Evolutionary conservation across 2,113 vertebrate species (phyloP), one percentile per base, ranked within the genome.

Genomic region (Perca fluviatilis): DNA sequence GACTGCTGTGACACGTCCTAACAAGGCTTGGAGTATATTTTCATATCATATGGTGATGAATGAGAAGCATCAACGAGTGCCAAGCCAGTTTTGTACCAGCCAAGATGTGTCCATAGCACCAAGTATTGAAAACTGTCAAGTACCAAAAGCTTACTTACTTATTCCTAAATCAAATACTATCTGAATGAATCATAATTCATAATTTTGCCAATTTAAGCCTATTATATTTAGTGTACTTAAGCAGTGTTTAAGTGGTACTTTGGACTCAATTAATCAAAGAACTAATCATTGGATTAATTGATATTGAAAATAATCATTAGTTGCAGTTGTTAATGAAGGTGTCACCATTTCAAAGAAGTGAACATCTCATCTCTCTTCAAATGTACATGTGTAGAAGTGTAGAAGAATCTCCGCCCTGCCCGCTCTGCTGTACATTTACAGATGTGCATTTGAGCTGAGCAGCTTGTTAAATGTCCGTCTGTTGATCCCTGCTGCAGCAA

Each of bases 1-100:
- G 79, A 82, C 68, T 80, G 68, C 73, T 67, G 36, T 80, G 75
- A 75, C 49, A 73, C 30, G 30, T 74, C 60, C 36, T 74, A 23
- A 84, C 51, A 70, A 69, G 57, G 23, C 51, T 58, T 43, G 15
- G 25, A 51, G 23, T 27, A n/a, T 5, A 15, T 64, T 67, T 60
- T 18, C 14, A 18, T 40, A 43, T 19, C 49, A 72, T n/a, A n/a
- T 4, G 10, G 2, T 13, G 18, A 54, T 8, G 8, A 85, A 61
- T 71, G 63, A 83, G 36, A 64, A 58, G 21, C 11, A 36, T 19
- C 3, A 50, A n/a, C 9, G n/a, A n/a, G 18, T 47, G 1, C 19
- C 8, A 3, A 43, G 7, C 10, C 19, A 36, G 30, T 19, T 19
- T 33, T 8, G 4, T 43, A 43, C 2, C 40, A 43, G 40, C 40